Conservation (phyloP, 2,113 vertebrate genomes). For the Argyrosomus japonicus region DNA sequence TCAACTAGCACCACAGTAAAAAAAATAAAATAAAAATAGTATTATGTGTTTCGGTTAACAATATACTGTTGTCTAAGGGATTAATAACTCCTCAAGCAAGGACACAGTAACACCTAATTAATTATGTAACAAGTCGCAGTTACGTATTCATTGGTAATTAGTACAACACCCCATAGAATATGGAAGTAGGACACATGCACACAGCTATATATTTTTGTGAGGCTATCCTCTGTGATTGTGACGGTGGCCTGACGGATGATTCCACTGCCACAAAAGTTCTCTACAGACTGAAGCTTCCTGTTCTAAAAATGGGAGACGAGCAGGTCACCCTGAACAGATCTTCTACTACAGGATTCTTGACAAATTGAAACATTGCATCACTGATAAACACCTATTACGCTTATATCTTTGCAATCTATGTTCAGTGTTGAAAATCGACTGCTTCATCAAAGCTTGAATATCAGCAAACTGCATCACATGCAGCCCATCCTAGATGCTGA, state of each 20-base stretch:
- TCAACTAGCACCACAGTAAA: too few relatives aligned
- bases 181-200: slow-evolving; percentile 23
- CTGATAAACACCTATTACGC: not conserved
- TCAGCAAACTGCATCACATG: not conserved
- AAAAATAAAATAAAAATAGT: not conserved
- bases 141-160: slow-evolving; percentile 33
- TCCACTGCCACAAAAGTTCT: too few relatives aligned
- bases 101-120: slow-evolving; percentile 15
- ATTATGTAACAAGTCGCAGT: slow-evolving; percentile 33
- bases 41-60: not conserved
- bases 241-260: not conserved
- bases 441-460: not conserved
- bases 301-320: not conserved
- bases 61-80: not conserved
- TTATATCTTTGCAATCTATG: not conserved
- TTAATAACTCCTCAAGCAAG: slow-evolving; percentile 27
- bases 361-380: too few relatives aligned
- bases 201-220: not conserved
- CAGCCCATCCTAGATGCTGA: not conserved
- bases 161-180: slow-evolving; percentile 20
- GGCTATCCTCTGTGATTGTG: not conserved
- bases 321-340: not conserved
- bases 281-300: not conserved
- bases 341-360: not conserved
- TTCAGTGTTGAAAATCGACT: not conserved